Evolutionary conservation across 2,113 vertebrate genomes (phyloP).

Genomic region (Garra rufa): DNA sequence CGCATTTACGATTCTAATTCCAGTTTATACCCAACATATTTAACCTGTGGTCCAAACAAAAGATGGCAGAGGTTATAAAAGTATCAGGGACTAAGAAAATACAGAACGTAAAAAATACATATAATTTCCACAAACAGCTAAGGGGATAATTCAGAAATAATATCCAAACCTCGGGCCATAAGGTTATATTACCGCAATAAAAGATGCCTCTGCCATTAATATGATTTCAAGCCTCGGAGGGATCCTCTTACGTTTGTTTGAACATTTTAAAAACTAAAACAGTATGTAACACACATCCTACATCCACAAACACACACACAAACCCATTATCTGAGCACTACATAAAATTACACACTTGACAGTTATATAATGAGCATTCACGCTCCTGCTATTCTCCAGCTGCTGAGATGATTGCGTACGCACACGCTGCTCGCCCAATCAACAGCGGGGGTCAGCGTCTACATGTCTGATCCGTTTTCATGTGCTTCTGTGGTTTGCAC

Average conservation of each 20-base stretch:
- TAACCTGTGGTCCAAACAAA: slow-evolving; percentile 17
- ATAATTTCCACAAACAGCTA: slow-evolving; percentile 26
- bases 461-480: slow-evolving; percentile 20
- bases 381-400: slow-evolving; percentile 44
- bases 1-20: neutral
- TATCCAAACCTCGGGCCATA: slow-evolving; percentile 45
- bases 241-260: slow-evolving; percentile 12
- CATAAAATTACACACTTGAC: slow-evolving; percentile 50
- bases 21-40: slow-evolving; percentile 22
- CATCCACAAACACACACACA: slow-evolving; percentile 33
- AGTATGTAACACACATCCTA: slow-evolving; percentile 9
- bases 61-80: neutral
- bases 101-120: slow-evolving; percentile 21
- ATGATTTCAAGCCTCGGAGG: slow-evolving; percentile 30
- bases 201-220: slow-evolving; percentile 37
- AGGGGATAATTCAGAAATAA: slow-evolving; percentile 40
- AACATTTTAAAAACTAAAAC: slow-evolving; percentile 33
- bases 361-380: slow-evolving; percentile 42
- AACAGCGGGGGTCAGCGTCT: slow-evolving; percentile 21
- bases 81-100: neutral
- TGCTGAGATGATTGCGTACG: slow-evolving; percentile 35
- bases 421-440: neutral
- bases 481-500: slow-evolving; percentile 35
- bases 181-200: slow-evolving; percentile 44
- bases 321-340: slow-evolving; percentile 30